Evolutionary conservation across 2,113 vertebrate species (phyloP).

Genomic region (Laterallus jamaicensis): DNA sequence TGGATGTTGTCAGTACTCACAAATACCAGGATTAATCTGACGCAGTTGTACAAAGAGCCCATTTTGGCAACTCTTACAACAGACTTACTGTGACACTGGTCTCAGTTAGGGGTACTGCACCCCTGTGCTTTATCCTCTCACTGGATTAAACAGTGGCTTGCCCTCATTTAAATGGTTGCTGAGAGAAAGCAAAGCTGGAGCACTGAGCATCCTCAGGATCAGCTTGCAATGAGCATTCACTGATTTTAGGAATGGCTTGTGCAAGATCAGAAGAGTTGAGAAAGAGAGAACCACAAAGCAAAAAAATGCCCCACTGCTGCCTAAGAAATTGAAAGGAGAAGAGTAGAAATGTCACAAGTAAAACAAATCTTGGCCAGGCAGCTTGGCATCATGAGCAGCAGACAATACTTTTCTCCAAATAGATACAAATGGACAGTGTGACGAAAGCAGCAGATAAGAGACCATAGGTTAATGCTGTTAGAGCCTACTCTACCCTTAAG

Average conservation of each 20-base stretch:
- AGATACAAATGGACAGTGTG: not conserved
- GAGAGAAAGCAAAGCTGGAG: not conserved
- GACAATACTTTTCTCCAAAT: not conserved
- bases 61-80: not conserved
- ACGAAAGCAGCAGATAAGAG: not conserved
- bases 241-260: not conserved
- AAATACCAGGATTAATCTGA: slow-evolving; percentile 1
- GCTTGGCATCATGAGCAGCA: not conserved
- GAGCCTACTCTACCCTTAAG: not conserved
- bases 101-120: not conserved
- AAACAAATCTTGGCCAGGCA: not conserved
- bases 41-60: not conserved
- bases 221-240: not conserved
- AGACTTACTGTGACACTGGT: not conserved
- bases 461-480: not conserved
- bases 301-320: not conserved
- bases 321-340: not conserved
- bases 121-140: not conserved
- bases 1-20: not conserved
- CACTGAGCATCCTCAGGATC: not conserved
- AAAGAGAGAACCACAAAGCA: not conserved
- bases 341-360: not conserved
- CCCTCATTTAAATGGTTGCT: not conserved
- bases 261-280: not conserved
- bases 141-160: not conserved